Evolutionary conservation across 2,888 invertebrate genomes (phyloP).

Genomic region (Hypomecis punctinalis): DNA sequence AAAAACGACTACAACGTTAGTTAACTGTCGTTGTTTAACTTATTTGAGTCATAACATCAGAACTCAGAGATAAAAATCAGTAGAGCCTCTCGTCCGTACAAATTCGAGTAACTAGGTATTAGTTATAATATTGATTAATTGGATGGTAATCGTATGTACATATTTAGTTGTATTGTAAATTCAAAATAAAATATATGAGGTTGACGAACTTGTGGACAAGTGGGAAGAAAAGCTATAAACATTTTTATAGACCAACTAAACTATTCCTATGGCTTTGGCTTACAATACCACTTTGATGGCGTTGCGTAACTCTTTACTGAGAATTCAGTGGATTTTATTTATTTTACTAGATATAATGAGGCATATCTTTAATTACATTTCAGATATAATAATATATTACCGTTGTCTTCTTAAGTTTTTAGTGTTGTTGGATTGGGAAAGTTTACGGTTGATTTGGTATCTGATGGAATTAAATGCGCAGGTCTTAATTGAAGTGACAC

Average conservation of each 20-base stretch:
- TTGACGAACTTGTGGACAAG: slow-evolving; percentile 67
- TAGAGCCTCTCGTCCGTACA: slow-evolving; percentile 13
- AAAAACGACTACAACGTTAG: slow-evolving; percentile 1
- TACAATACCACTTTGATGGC: slow-evolving; percentile 50
- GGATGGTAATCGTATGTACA: slow-evolving; percentile 75
- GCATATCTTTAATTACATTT: slow-evolving; percentile 36
- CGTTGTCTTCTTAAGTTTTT: slow-evolving; percentile 33
- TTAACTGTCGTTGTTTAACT: slow-evolving; percentile 12
- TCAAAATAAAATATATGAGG: slow-evolving; percentile 71
- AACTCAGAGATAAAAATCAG: slow-evolving; percentile 22
- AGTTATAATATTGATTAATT: slow-evolving; percentile 67
- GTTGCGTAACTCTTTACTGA: slow-evolving; percentile 53
- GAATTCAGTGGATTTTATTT: slow-evolving; percentile 41
- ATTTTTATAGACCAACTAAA: slow-evolving; percentile 71
- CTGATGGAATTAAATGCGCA: slow-evolving; percentile 8
- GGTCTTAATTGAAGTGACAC: slow-evolving; percentile 32
- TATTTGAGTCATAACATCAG: slow-evolving; percentile 28
- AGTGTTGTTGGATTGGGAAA: slow-evolving; percentile 24
- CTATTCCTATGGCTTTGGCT: slow-evolving; percentile 62
- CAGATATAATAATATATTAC: slow-evolving; percentile 28
- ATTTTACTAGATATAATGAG: slow-evolving; percentile 39
- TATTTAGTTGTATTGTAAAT: slow-evolving; percentile 77
- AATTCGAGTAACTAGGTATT: slow-evolving; percentile 33
- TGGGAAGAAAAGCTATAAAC: slow-evolving; percentile 79
- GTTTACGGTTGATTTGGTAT: slow-evolving; percentile 25